These are phyloP conservation scores for Diachasmimorpha longicaudata DNA, from an alignment of 1,140 invertebrate genomes.

Conservation along the genomic window DNA sequence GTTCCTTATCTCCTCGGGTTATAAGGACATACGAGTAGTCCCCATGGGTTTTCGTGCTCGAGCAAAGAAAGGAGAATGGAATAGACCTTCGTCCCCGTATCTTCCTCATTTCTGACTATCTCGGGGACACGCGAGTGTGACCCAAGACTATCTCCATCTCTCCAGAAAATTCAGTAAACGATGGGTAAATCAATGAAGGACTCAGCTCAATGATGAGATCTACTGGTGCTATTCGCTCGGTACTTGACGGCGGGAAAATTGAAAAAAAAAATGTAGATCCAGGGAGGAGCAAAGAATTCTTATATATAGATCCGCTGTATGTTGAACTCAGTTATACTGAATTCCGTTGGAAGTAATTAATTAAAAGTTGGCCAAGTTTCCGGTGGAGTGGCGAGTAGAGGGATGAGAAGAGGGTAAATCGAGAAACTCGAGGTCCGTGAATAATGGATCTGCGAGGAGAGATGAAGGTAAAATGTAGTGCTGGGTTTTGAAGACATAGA, in stretches of 20 bases:
- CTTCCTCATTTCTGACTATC: not conserved
- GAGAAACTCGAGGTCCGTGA: conserved; percentile 24
- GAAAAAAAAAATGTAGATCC: not conserved
- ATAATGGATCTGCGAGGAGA: conserved; percentile 25
- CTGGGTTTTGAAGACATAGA: conserved; percentile 11
- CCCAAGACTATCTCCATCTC: not conserved
- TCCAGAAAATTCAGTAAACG: not conserved
- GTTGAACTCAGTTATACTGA: conserved; percentile 14
- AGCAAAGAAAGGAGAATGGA: not conserved
- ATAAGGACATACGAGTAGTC: conserved; percentile 39
- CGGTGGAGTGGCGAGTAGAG: not conserved
- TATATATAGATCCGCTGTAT: conserved; percentile 14
- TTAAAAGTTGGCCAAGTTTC: conserved; percentile 26
- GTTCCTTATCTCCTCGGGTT: conserved; percentile 37
- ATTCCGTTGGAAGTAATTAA: conserved; percentile 26
- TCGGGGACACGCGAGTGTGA: not conserved
- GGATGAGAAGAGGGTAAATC: conserved; percentile 10
- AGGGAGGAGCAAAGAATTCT: not conserved
- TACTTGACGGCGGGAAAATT: not conserved
- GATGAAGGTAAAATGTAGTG: conserved; percentile 6
- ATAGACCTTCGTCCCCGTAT: not conserved
- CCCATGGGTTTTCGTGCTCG: conserved; percentile 28
- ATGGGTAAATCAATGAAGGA: not conserved
- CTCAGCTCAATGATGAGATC: not conserved
- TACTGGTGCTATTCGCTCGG: not conserved